phyloP scores from a whole-genome alignment of 2,888 invertebrate species.

The Spisula solida region DNA sequence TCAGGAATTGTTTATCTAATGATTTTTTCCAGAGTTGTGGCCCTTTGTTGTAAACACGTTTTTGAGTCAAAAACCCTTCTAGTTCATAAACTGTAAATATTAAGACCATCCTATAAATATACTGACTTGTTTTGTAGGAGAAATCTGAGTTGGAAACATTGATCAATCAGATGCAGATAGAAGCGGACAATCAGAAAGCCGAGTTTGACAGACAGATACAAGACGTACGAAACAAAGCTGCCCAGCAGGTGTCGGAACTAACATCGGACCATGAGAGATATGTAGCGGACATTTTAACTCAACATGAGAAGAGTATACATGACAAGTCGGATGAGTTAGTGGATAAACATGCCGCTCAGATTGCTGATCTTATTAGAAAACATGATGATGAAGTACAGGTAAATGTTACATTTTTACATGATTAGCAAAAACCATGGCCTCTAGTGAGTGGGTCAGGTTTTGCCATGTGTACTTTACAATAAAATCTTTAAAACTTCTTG shows the following conservation, averaged over 20 bases:
- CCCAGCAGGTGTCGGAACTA: slow-evolving; percentile 60
- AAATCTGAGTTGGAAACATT: slow-evolving; percentile 65
- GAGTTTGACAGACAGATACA: slow-evolving; percentile 81
- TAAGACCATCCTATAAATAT: too few species aligned
- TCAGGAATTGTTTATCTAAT: too few species aligned
- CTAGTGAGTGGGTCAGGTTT: too few species aligned
- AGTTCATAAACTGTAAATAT: too few species aligned
- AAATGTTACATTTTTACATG: not conserved
- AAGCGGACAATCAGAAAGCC: slow-evolving; percentile 66
- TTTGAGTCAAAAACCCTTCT: too few species aligned
- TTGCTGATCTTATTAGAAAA: slow-evolving; percentile 74
- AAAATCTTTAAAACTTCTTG: too few species aligned
- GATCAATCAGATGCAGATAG: slow-evolving; percentile 65
- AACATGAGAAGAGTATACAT: slow-evolving; percentile 89
- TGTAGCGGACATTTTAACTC: slow-evolving; percentile 88
- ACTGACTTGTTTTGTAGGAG: slow-evolving; percentile 59
- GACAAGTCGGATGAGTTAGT: slow-evolving; percentile 75
- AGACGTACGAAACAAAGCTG: slow-evolving; percentile 87
- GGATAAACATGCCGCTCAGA: slow-evolving; percentile 75
- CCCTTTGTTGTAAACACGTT: too few species aligned
- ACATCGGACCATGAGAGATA: slow-evolving; percentile 86
- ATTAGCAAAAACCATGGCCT: too few species aligned
- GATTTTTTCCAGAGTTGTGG: too few species aligned
- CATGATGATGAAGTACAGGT: slow-evolving; percentile 75
- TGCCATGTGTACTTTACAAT: too few species aligned